phyloP scores from a whole-genome alignment of 1,140 invertebrate species.

The Hesperophylax magnus region DNA sequence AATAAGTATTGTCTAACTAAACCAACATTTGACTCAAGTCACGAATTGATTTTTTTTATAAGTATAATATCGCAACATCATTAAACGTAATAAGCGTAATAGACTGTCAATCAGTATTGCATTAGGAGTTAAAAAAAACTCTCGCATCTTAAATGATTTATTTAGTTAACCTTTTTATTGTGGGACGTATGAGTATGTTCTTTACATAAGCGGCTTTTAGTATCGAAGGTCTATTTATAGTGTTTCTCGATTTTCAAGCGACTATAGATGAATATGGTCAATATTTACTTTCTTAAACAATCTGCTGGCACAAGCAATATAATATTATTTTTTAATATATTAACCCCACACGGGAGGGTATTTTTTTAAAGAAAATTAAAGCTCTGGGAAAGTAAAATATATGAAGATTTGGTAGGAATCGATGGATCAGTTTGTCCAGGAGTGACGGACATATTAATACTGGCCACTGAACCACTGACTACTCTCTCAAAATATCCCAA shows the following conservation, averaged over 20 bases:
- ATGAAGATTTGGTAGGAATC: too few species aligned
- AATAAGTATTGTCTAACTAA: conserved; percentile 22
- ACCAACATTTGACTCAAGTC: conserved; percentile 17
- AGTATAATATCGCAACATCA: conserved; percentile 47
- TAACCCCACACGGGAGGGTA: too few species aligned
- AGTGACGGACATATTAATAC: too few species aligned
- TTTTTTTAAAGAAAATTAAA: too few species aligned
- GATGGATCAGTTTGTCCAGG: too few species aligned
- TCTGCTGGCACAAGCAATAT: too few species aligned
- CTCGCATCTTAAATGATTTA: conserved; percentile 47
- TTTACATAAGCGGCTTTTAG: not conserved
- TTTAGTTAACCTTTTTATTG: conserved; percentile 46
- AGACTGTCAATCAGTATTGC: conserved; percentile 54
- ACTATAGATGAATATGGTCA: too few species aligned
- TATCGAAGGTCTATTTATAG: conserved; percentile 26
- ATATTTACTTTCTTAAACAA: too few species aligned
- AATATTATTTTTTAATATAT: too few species aligned
- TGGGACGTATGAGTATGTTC: conserved; percentile 7
- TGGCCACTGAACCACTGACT: too few species aligned
- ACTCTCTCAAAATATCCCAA: too few species aligned
- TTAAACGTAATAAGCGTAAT: conserved; percentile 53
- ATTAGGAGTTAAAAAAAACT: conserved; percentile 30
- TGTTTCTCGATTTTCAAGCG: not conserved
- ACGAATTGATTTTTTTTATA: conserved; percentile 19
- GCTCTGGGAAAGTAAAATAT: too few species aligned